Evolutionary conservation across 2,113 vertebrate species (phyloP).

Genomic region (Gopherus flavomarginatus): DNA sequence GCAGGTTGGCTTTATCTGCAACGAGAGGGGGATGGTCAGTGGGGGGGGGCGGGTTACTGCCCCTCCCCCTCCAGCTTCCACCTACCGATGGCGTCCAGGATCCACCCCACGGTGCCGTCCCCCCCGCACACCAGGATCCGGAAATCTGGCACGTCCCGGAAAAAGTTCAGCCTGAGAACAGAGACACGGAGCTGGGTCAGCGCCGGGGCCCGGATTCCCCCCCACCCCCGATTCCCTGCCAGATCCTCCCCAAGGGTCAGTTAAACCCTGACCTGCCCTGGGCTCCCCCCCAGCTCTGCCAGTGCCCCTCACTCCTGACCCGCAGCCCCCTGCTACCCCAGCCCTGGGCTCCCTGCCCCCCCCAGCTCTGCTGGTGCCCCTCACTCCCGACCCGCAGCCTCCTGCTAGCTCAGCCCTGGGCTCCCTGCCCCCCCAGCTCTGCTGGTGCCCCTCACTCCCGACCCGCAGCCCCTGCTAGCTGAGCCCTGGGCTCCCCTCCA

Average conservation of each 20-base stretch:
- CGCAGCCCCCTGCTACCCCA: too few relatives aligned
- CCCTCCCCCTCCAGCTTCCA: neutral
- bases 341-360: too few relatives aligned
- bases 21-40: neutral
- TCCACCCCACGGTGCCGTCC: conserved; percentile 94
- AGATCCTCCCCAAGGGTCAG: neutral
- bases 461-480: too few relatives aligned
- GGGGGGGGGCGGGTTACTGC: neutral
- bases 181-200: neutral
- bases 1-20: conserved; percentile 88
- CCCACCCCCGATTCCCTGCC: conserved; percentile 60
- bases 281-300: neutral
- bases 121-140: conserved; percentile 91
- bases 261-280: neutral
- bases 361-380: too few relatives aligned
- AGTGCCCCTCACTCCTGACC: too few relatives aligned
- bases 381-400: too few relatives aligned
- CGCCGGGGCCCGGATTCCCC: neutral
- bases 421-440: too few relatives aligned
- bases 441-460: neutral
- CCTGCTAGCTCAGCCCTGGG: too few relatives aligned
- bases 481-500: neutral
- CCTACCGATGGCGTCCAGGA: conserved; percentile 92
- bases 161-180: conserved; percentile 87
- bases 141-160: conserved; percentile 88